phyloP scores from a whole-genome alignment of 2,888 invertebrate genomes.

The Calameuta pallipes region DNA sequence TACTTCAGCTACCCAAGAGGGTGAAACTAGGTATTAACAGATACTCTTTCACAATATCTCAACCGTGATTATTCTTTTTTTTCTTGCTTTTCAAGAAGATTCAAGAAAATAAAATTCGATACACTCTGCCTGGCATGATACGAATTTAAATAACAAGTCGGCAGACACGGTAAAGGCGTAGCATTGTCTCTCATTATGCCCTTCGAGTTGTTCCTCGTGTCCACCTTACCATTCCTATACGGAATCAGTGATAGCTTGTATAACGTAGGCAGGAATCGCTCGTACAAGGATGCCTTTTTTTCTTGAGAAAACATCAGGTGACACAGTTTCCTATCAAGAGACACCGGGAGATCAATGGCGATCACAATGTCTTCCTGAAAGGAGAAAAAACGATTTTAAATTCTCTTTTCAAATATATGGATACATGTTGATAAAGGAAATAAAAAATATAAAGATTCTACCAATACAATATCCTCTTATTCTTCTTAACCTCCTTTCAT shows the following conservation, averaged over 20 bases:
- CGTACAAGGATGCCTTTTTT: not conserved
- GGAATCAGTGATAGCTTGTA: not conserved
- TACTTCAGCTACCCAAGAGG: not conserved
- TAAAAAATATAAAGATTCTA: not conserved
- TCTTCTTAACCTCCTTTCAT: not conserved
- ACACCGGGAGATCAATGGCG: not conserved
- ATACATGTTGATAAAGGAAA: not conserved
- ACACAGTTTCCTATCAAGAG: not conserved
- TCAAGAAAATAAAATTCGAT: not conserved
- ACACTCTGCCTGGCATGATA: not conserved
- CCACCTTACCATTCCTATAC: not conserved
- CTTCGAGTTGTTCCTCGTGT: not conserved
- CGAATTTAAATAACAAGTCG: constrained; percentile 7
- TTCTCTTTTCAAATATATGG: not conserved
- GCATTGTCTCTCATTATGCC: constrained; percentile 5
- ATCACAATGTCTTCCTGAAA: not conserved
- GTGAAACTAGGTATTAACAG: not conserved
- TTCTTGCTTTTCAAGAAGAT: not conserved
- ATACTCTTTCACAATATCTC: not conserved
- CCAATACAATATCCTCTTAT: not conserved
- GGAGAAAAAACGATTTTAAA: not conserved
- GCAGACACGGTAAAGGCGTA: constrained; percentile 3
- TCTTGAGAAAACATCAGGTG: not conserved
- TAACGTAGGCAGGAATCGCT: not conserved
- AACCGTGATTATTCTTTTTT: not conserved